Percentiles rank a stretch among this genome's conserved stretches.
These are phyloP conservation scores for Tragopan temminckii DNA, from an alignment of 2,797 vertebrate genomes.

Conservation along the genomic window DNA sequence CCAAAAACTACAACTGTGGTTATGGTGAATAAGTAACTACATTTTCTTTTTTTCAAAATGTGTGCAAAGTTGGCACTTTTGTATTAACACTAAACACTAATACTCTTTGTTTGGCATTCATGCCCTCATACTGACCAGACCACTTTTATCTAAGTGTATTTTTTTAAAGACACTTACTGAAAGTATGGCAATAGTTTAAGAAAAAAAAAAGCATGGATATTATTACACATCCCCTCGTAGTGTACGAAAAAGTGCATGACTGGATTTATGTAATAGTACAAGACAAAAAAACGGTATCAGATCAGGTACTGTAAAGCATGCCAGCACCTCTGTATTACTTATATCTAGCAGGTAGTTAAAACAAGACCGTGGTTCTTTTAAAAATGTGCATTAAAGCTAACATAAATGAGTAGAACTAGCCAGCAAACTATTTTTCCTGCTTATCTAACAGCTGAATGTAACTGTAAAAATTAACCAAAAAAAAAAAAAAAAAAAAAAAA, in stretches of 20 bases:
- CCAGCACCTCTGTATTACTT: constrained; percentile 89
- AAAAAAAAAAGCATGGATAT: constrained; percentile 86
- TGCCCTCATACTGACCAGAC: constrained; percentile 84
- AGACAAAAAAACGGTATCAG: constrained; percentile 89
- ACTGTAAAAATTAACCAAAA: constrained; percentile 86
- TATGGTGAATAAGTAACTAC: constrained; percentile 80
- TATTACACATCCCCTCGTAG: constrained; percentile 96
- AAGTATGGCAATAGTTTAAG: constrained; percentile 84
- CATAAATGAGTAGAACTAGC: constrained; percentile 94
- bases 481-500: constrained; percentile 70
- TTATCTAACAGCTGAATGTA: constrained; percentile 92
- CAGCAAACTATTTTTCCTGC: constrained; percentile 94
- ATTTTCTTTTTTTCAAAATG: constrained; percentile 83
- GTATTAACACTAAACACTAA: constrained; percentile 85
- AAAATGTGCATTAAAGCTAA: constrained; percentile 93
- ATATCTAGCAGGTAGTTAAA: constrained; percentile 97
- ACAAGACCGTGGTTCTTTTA: constrained; percentile 90
- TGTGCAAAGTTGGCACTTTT: constrained; percentile 88
- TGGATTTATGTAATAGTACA: constrained; percentile 92
- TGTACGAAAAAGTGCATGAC: constrained; percentile 98
- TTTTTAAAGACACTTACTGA: constrained; percentile 83
- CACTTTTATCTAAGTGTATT: constrained; percentile 83
- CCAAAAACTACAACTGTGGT: constrained; percentile 77
- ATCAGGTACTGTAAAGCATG: constrained; percentile 95
- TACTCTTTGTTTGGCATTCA: constrained; percentile 84